A percentile compares a stretch with the other conserved stretches of the same genome.
These are phyloP conservation scores for Melanogrammus aeglefinus DNA, from an alignment of 2,797 vertebrate genomes.

Conservation along the genomic window DNA sequence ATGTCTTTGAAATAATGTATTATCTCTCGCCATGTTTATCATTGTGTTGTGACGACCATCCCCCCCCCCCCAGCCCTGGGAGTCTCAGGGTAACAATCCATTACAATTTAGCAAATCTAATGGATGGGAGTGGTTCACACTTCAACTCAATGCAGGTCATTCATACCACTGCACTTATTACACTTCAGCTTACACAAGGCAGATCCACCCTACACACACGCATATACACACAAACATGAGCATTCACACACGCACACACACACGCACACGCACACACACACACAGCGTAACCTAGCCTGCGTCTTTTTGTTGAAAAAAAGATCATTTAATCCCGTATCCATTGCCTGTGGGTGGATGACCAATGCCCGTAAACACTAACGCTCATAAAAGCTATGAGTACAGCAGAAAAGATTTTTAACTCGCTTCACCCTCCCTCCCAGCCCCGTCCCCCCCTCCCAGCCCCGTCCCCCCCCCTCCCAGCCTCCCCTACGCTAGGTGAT, in stretches of 20 bases:
- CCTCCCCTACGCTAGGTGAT: too few species aligned
- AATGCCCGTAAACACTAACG: too few species aligned
- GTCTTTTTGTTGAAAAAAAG: neutral
- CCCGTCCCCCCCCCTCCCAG: too few species aligned
- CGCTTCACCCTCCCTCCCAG: neutral
- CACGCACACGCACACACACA: neutral
- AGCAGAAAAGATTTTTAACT: neutral
- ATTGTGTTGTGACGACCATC: too few species aligned
- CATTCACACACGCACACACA: neutral
- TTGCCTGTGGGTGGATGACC: too few species aligned
- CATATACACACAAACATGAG: neutral
- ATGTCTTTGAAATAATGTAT: neutral
- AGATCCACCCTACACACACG: neutral
- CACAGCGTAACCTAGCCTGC: neutral
- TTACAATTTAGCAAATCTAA: neutral
- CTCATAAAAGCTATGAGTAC: too few species aligned
- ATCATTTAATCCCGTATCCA: too few species aligned
- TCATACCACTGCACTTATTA: neutral
- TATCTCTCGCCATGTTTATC: neutral
- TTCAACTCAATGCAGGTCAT: neutral
- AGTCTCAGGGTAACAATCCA: neutral
- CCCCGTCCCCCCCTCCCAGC: too few species aligned
- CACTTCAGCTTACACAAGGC: neutral
- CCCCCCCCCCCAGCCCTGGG: too few species aligned
- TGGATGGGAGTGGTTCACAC: neutral